Evolutionary conservation across 2,888 invertebrate species (phyloP), one percentile per base, ranked within the genome.

Genomic region (Drosophila conformis): DNA sequence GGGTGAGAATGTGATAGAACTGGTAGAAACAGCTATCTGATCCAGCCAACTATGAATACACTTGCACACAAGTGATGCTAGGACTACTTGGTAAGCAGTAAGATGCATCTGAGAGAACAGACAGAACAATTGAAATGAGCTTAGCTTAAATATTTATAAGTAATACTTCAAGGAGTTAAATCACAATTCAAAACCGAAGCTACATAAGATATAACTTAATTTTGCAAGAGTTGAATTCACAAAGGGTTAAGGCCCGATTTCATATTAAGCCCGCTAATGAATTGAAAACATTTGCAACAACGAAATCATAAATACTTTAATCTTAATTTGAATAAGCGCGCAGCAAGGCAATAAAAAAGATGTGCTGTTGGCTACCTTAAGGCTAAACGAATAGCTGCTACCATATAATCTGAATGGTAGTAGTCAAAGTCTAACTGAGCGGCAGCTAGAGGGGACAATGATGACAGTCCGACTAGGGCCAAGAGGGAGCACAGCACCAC

Each of bases 391-490:
- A 74, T 56, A 11, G 66, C 35, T 25, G 53, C 58, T 67, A 64
- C 6, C 67, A 62, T 71, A 75, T 67, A 75, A 78, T 78, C 78
- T 61, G 72, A 72, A 72, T 68, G 4, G 46, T 46, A 52, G 38
- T 29, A 59, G 78, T 48, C 66, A 57, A 53, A 18, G 40, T 62
- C 52, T 40, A 36, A 60, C 40, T 57, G 56, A 57, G 36, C 54
- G 60, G 58, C 58, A 59, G 58, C 35, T 62, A 27, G 42, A n/a
- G 60, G 27, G 25, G 18, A 49, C 61, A 67, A 51, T 38, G 77
- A 77, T 66, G 78, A 77, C 69, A 77, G 63, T 73, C 61, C 49
- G 57, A 63, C 61, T 67, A 62, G 61, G 66, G 60, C 58, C 46
- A 52, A 57, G 31, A 40, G 48, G 54, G 46, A 35, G 40, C 38